phyloP scores from a whole-genome alignment of 2,113 vertebrate species.

The Hydrochoerus hydrochaeris region DNA sequence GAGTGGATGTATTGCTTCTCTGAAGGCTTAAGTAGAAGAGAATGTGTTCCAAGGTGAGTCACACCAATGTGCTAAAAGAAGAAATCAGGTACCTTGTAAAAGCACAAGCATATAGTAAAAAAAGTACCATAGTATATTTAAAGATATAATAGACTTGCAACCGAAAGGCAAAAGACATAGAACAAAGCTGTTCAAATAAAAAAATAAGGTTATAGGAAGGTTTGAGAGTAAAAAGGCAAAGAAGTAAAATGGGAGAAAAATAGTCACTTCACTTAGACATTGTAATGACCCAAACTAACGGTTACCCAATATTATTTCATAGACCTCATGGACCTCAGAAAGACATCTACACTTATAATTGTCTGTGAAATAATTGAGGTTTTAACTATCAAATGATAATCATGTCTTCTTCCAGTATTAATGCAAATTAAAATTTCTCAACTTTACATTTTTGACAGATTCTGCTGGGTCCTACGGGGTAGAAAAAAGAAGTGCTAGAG shows the following conservation, averaged over 20 bases:
- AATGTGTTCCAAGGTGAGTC: neutral
- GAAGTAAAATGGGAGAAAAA: neutral
- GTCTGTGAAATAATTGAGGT: neutral
- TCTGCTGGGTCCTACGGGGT: neutral
- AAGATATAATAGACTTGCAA: neutral
- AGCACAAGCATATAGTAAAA: neutral
- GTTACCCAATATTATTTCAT: neutral
- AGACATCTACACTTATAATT: neutral
- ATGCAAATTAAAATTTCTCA: neutral
- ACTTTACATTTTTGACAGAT: conserved; percentile 13
- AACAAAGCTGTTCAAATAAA: conserved; percentile 42
- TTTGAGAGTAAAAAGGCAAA: conserved; percentile 42
- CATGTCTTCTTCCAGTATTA: neutral
- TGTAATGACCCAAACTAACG: neutral
- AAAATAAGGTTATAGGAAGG: neutral
- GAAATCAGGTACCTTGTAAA: neutral
- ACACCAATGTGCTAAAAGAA: neutral
- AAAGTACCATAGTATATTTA: conserved; percentile 24
- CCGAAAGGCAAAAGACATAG: conserved; percentile 1
- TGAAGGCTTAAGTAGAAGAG: neutral
- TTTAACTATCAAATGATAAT: conserved; percentile 21
- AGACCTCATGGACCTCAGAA: neutral
- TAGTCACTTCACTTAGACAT: neutral
- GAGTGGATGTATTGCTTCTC: neutral
- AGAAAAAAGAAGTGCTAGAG: neutral